These are phyloP conservation scores for Acanthoscelides obtectus DNA, from an alignment of 2,888 invertebrate species.

Conservation along the genomic window DNA sequence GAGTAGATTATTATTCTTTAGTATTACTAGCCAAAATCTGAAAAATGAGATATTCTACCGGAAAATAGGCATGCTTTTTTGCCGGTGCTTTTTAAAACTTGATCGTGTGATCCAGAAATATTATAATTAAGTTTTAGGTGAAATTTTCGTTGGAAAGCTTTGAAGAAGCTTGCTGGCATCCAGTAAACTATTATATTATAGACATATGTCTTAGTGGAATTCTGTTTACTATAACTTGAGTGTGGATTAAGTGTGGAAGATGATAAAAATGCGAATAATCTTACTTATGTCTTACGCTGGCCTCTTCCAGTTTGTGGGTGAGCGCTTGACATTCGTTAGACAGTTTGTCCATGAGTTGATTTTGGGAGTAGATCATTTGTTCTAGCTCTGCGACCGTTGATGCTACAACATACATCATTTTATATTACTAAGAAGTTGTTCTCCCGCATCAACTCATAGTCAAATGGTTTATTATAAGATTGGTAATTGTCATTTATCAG, in stretches of 20 bases:
- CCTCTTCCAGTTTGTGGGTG: constrained; percentile 86
- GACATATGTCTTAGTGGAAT: too few species aligned
- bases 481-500: background rate
- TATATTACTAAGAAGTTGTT: constrained; percentile 4
- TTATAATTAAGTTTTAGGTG: too few species aligned
- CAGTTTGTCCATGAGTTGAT: constrained; percentile 89
- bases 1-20: too few species aligned
- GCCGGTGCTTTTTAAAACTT: too few species aligned
- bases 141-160: too few species aligned
- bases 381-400: constrained; percentile 86
- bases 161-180: too few species aligned
- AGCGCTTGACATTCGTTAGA: constrained; percentile 84
- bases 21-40: too few species aligned
- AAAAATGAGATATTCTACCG: too few species aligned
- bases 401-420: constrained; percentile 58
- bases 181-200: too few species aligned
- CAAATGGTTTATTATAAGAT: constrained; percentile 7
- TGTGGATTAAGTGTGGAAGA: background rate
- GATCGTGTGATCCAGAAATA: too few species aligned
- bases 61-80: too few species aligned
- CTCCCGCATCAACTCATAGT: constrained; percentile 46
- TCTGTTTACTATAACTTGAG: background rate
- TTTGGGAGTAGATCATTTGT: constrained; percentile 85
- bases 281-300: constrained; percentile 86
- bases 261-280: constrained; percentile 30